phyloP scores from a whole-genome alignment of 2,113 vertebrate species.

The Nyctibius bracteatus region DNA sequence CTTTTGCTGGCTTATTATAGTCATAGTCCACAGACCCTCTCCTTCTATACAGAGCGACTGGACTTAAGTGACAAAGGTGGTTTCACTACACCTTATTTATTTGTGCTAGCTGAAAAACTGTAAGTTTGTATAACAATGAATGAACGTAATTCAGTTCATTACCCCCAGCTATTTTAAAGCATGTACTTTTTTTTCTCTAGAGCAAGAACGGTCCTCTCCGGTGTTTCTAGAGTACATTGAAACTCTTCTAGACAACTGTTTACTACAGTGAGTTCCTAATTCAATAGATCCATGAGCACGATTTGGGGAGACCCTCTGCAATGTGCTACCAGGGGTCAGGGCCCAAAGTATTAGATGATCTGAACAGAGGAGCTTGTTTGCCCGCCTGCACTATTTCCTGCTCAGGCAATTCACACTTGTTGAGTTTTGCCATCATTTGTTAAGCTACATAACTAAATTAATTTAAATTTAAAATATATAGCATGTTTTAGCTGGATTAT shows the following conservation, averaged over 20 bases:
- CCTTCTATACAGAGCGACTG: not conserved
- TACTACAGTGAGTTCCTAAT: slow-evolving; percentile 19
- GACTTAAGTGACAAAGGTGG: not conserved
- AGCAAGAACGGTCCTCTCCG: not conserved
- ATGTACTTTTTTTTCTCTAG: not conserved
- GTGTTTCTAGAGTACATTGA: not conserved
- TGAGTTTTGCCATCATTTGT: not conserved
- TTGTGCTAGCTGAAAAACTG: not conserved
- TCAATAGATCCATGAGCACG: not conserved
- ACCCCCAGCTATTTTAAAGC: not conserved
- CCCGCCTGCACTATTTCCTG: not conserved
- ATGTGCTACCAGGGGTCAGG: not conserved
- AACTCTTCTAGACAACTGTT: slow-evolving; percentile 24
- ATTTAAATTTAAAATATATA: not conserved
- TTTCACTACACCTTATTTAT: not conserved
- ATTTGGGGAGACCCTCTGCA: not conserved
- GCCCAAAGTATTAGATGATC: not conserved
- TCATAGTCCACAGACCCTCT: not conserved
- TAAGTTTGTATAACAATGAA: not conserved
- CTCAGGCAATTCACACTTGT: not conserved
- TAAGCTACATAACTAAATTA: not conserved
- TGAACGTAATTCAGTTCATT: not conserved
- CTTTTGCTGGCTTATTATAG: not conserved
- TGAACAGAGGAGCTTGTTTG: not conserved
- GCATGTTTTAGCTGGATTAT: not conserved